A percentile compares a stretch with the other conserved stretches of the same genome.
These are phyloP conservation scores for Tupiocoris notatus DNA, from an alignment of 2,888 invertebrate species.

Conservation along the genomic window DNA sequence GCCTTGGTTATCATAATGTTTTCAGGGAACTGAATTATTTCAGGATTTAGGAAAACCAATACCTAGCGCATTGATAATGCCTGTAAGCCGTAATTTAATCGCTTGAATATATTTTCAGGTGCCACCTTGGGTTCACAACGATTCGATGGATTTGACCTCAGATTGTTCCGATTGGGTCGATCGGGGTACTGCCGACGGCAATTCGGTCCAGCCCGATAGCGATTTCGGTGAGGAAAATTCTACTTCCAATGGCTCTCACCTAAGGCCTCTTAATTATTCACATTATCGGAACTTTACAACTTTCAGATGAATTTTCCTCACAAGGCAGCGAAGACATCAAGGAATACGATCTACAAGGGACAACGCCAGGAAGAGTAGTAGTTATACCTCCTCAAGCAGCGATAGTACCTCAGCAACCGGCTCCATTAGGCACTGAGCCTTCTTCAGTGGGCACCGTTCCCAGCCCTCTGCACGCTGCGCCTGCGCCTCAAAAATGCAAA, in stretches of 20 bases:
- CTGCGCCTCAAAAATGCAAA: constrained; percentile 64
- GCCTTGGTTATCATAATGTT: too few species aligned
- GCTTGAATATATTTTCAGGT: constrained; percentile 24
- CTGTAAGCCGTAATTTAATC: too few species aligned
- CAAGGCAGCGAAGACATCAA: constrained; percentile 60
- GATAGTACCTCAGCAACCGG: neutral
- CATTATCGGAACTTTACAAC: neutral
- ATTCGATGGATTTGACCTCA: constrained; percentile 57
- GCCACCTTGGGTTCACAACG: constrained; percentile 65
- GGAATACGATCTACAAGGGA: constrained; percentile 5
- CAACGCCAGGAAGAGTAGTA: neutral
- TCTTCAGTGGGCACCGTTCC: neutral
- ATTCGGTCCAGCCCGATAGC: constrained; percentile 82
- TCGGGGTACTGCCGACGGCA: constrained; percentile 76
- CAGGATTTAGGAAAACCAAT: neutral
- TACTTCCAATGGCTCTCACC: neutral
- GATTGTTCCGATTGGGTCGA: constrained; percentile 67
- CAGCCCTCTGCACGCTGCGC: constrained; percentile 51
- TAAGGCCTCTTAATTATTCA: neutral
- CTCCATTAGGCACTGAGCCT: neutral
- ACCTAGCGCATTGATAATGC: too few species aligned
- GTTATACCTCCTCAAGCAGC: neutral
- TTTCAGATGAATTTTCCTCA: constrained; percentile 76
- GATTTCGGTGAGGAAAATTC: constrained; percentile 65
- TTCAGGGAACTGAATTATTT: neutral